Evolutionary conservation across 2,888 invertebrate genomes (phyloP).

Genomic region (Pachydiplax longipennis): DNA sequence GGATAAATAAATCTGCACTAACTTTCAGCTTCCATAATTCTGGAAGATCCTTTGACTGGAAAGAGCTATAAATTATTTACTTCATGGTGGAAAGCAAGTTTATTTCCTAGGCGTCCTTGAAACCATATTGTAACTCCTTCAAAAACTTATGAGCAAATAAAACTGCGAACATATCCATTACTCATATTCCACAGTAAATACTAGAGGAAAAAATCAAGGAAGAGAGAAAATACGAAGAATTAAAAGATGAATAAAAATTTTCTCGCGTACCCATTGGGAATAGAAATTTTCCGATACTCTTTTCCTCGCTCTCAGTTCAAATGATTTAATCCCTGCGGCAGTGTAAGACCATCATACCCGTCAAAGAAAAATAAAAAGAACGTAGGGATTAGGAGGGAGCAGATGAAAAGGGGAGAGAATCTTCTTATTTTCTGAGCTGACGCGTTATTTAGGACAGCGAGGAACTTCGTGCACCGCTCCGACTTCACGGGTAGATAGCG

Average conservation of each 20-base stretch:
- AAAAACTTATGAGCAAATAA: too few species aligned
- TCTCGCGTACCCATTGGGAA: neutral
- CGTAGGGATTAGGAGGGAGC: neutral
- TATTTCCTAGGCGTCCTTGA: too few species aligned
- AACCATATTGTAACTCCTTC: too few species aligned
- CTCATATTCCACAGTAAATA: neutral
- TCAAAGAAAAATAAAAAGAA: neutral
- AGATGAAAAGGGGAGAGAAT: neutral
- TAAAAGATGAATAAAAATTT: neutral
- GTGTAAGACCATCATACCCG: neutral
- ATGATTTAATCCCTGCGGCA: neutral
- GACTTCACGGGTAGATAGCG: neutral
- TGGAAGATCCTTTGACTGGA: too few species aligned
- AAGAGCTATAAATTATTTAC: too few species aligned
- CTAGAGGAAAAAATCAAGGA: neutral
- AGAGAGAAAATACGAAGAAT: neutral
- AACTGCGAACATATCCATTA: neutral
- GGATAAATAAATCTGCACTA: too few species aligned
- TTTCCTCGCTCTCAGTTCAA: neutral
- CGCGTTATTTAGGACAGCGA: neutral
- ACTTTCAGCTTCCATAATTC: too few species aligned
- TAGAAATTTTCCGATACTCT: neutral
- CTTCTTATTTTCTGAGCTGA: neutral
- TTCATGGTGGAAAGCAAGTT: too few species aligned
- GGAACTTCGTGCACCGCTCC: neutral